These are phyloP conservation scores for Poecilia picta DNA, from an alignment of 2,797 vertebrate species.

Conservation along the genomic window DNA sequence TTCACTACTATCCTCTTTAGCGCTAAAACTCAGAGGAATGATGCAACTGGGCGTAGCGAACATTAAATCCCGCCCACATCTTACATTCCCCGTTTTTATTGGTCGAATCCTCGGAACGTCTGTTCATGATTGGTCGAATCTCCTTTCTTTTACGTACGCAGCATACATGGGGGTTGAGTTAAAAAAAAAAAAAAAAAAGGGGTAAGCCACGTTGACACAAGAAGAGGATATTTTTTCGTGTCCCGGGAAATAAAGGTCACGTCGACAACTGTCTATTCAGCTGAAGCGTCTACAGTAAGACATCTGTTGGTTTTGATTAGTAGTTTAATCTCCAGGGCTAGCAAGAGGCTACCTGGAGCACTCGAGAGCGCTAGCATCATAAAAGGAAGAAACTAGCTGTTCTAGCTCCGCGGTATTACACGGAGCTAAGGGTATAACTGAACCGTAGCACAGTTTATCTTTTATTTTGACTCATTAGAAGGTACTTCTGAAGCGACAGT, in stretches of 20 bases:
- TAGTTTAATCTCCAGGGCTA: conserved; percentile 21
- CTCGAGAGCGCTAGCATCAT: conserved; percentile 3
- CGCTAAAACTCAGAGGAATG: conserved; percentile 40
- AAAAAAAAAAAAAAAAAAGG: background rate
- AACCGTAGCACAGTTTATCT: background rate
- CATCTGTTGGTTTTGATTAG: background rate
- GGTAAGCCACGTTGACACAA: conserved; percentile 82
- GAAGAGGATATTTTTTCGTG: background rate
- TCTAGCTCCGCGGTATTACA: background rate
- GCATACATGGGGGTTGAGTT: background rate
- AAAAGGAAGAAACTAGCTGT: conserved; percentile 1
- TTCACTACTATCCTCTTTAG: too few relatives aligned
- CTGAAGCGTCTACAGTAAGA: conserved; percentile 21
- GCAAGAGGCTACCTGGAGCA: background rate
- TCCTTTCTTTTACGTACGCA: background rate
- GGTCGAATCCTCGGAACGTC: background rate
- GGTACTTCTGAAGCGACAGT: background rate
- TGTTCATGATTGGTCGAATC: conserved; percentile 59
- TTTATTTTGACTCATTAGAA: background rate
- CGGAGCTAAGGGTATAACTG: background rate
- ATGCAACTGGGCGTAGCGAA: conserved; percentile 63
- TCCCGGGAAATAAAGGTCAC: conserved; percentile 5
- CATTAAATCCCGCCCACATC: conserved; percentile 42
- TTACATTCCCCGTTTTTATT: conserved; percentile 31
- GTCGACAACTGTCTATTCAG: background rate